Evolutionary conservation across 2,113 vertebrate genomes (phyloP), one percentile per base, ranked within the genome.

Genomic region (Bubo scandiacus): DNA sequence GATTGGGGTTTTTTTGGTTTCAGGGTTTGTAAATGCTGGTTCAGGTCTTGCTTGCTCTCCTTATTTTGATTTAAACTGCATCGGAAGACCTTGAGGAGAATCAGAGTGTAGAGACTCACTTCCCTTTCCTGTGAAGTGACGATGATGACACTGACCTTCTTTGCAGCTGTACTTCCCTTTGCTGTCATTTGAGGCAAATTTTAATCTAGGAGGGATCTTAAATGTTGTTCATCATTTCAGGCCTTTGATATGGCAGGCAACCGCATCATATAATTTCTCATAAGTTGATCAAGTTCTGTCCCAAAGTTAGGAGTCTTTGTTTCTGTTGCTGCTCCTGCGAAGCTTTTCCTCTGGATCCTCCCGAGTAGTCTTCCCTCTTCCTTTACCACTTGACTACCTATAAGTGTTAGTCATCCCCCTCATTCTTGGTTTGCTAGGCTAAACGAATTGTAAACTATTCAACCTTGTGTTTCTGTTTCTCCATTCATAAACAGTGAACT

Each of bases 81-180:
- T 73, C 0, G 0, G 43, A 89, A 95, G 96, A 95, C 89, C 86
- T 91, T 95, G 94, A 95, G 86, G 89, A 58, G 89, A 92, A 91
- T 92, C 89, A 90, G 90, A 86, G 89, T 70, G 36, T 92, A 70
- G 78, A 90, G 54, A 73, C 81, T 97, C 21, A 9, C 54, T 97
- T 97, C 96, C 91, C 62, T 90, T 95, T 95, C 93, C 94, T 94
- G 91, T 55, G 23, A 54, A 94, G 66, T 91, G 92, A 87, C 1
- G 8, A 51, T 68, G 78, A 61, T 51, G 78, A 74, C 70, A 43
- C 81, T 73, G 95, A 83, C 89, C 84, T 92, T 81, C 83, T 54
- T 71, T 88, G 89, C 79, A 90, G 91, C 90, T 95, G 13, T 74
- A 47, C 88, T 96, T 96, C 85, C 78, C 47, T 86, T 74, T 90